A percentile compares a stretch with the other conserved stretches of the same genome.
phyloP scores from a whole-genome alignment of 2,797 vertebrate genomes.

The Odontamblyopus lacepedii region DNA sequence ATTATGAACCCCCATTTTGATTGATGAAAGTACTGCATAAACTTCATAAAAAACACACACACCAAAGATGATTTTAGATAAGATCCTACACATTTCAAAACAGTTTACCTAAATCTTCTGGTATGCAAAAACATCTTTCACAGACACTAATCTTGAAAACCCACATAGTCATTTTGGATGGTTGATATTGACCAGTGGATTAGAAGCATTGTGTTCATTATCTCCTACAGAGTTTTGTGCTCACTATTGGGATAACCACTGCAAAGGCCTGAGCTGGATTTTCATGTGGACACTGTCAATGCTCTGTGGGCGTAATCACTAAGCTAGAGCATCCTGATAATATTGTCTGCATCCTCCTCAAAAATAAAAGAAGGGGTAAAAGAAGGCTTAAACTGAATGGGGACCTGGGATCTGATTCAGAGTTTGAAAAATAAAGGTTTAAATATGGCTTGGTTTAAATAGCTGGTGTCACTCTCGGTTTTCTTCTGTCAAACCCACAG shows the following conservation, averaged over 20 bases:
- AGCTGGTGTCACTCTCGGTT: conserved; percentile 66
- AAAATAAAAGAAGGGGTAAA: conserved; percentile 69
- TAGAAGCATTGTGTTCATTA: conserved; percentile 49
- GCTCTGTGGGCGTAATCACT: conserved; percentile 70
- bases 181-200: conserved; percentile 68
- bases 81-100: conserved; percentile 45
- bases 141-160: conserved; percentile 52
- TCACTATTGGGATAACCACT: conserved; percentile 56
- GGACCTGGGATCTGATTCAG: conserved; percentile 77
- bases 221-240: conserved; percentile 49
- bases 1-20: conserved; percentile 2
- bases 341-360: conserved; percentile 68
- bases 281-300: conserved; percentile 73
- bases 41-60: conserved; percentile 32
- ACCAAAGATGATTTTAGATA: conserved; percentile 43
- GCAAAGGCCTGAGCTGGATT: conserved; percentile 64
- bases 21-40: conserved; percentile 15
- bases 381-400: conserved; percentile 71
- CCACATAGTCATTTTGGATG: conserved; percentile 44
- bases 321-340: conserved; percentile 61
- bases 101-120: conserved; percentile 49
- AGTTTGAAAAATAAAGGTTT: conserved; percentile 69
- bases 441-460: conserved; percentile 63
- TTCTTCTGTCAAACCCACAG: conserved; percentile 45
- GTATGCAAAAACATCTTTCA: conserved; percentile 41